phyloP scores from a whole-genome alignment of 2,797 vertebrate species.

The Gymnocypris eckloni region DNA sequence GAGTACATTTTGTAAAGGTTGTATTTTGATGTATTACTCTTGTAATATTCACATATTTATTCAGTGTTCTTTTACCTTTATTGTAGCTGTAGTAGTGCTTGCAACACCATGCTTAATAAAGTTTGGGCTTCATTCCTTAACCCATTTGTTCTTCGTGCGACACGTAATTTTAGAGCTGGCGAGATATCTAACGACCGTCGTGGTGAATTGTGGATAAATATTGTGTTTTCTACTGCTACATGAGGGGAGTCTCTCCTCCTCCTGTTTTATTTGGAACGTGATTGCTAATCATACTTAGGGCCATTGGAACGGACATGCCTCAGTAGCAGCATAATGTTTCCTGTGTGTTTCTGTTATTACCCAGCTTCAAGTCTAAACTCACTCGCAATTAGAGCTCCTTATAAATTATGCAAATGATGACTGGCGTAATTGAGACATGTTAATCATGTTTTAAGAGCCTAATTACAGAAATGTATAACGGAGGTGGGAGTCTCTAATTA shows the following conservation, averaged over 20 bases:
- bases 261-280: slow-evolving; percentile 55
- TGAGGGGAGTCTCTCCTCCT: slow-evolving; percentile 38
- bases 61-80: slow-evolving; percentile 13
- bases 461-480: slow-evolving; percentile 98
- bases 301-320: slow-evolving; percentile 59
- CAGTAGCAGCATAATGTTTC: slow-evolving; percentile 60
- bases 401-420: slow-evolving; percentile 99
- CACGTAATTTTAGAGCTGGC: slow-evolving; percentile 40
- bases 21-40: slow-evolving; percentile 22
- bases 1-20: background rate
- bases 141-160: slow-evolving; percentile 10
- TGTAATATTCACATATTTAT: slow-evolving; percentile 19
- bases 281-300: slow-evolving; percentile 55
- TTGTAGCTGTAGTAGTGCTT: background rate
- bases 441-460: slow-evolving; percentile 99
- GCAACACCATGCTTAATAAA: slow-evolving; percentile 34
- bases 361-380: slow-evolving; percentile 73
- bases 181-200: slow-evolving; percentile 33
- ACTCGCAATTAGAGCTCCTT: slow-evolving; percentile 76
- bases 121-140: slow-evolving; percentile 31
- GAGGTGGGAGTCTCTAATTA: slow-evolving; percentile 95
- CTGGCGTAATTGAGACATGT: slow-evolving; percentile 92
- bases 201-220: slow-evolving; percentile 31
- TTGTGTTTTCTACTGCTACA: slow-evolving; percentile 18
- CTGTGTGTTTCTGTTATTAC: slow-evolving; percentile 78